Percentiles rank a stretch among this genome's conserved stretches.
Conservation (phyloP, 2,888 invertebrate species). For the Schrankia costaestrigalis region DNA sequence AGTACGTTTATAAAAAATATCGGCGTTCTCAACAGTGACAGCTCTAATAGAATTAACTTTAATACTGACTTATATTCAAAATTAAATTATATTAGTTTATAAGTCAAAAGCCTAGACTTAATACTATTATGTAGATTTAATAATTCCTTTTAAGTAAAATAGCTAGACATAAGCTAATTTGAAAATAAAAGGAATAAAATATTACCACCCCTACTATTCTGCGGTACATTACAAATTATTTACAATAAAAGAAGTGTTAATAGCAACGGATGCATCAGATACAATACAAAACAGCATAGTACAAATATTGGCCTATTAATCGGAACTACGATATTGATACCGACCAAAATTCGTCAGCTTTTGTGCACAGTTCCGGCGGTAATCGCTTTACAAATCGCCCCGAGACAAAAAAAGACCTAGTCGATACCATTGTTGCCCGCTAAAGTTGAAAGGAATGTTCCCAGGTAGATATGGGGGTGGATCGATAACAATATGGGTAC, state of each 20-base stretch:
- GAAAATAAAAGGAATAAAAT: too few relatives aligned
- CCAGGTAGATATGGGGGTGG: conserved; percentile 70
- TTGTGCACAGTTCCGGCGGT: conserved; percentile 73
- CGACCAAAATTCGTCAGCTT: conserved; percentile 63
- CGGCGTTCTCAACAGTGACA: conserved; percentile 33
- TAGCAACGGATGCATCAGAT: conserved; percentile 57
- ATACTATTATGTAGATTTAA: too few relatives aligned
- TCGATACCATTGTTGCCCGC: conserved; percentile 53
- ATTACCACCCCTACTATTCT: too few relatives aligned
- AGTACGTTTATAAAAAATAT: conserved; percentile 42
- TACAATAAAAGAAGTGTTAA: conserved; percentile 30
- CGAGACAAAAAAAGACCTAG: conserved; percentile 54
- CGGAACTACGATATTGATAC: conserved; percentile 76
- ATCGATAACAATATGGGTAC: conserved; percentile 49
- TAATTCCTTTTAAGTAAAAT: too few relatives aligned
- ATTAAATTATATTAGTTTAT: conserved; percentile 11
- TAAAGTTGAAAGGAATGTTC: conserved; percentile 58
- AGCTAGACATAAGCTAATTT: too few relatives aligned
- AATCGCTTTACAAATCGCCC: conserved; percentile 61
- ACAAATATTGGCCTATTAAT: conserved; percentile 73
- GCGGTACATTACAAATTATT: conserved; percentile 28
- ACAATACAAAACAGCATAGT: conserved; percentile 66
- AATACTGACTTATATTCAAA: conserved; percentile 13
- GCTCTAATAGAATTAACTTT: conserved; percentile 26
- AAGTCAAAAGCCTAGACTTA: too few relatives aligned